phyloP scores from a whole-genome alignment of 2,888 invertebrate species.

The Cosmopolites sordidus region DNA sequence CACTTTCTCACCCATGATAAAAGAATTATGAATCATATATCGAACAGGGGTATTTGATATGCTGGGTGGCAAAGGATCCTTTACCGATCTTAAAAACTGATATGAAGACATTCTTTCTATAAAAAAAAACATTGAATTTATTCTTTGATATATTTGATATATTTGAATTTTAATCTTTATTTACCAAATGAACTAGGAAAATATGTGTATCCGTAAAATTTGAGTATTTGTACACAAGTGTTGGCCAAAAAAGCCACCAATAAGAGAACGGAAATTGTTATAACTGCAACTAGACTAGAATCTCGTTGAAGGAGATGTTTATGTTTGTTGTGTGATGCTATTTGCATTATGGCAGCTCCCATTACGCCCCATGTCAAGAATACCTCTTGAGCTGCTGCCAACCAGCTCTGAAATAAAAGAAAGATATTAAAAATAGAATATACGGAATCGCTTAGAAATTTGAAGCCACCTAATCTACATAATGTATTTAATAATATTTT shows the following conservation, averaged over 20 bases:
- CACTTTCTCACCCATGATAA: slow-evolving; percentile 66
- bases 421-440: background rate
- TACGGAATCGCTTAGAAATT: too few species aligned
- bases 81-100: slow-evolving; percentile 63
- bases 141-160: background rate
- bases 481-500: too few species aligned
- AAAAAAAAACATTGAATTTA: slow-evolving; percentile 10
- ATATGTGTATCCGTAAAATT: slow-evolving; percentile 68
- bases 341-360: slow-evolving; percentile 76
- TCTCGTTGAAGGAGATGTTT: slow-evolving; percentile 62
- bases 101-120: slow-evolving; percentile 68
- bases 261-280: slow-evolving; percentile 72
- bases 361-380: slow-evolving; percentile 86
- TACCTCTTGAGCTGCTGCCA: slow-evolving; percentile 82
- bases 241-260: slow-evolving; percentile 77
- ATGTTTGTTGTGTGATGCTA: slow-evolving; percentile 69
- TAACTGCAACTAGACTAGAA: slow-evolving; percentile 62
- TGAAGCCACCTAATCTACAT: too few species aligned
- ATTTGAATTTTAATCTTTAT: too few species aligned
- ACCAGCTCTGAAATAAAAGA: slow-evolving; percentile 66
- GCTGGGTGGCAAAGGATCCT: slow-evolving; percentile 59
- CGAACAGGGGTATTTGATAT: slow-evolving; percentile 59
- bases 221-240: slow-evolving; percentile 74
- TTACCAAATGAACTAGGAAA: slow-evolving; percentile 83
- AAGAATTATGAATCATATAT: slow-evolving; percentile 67